Base-by-base conservation (phyloP, 1,140 invertebrate genomes). In the Musca vetustissima region DNA sequence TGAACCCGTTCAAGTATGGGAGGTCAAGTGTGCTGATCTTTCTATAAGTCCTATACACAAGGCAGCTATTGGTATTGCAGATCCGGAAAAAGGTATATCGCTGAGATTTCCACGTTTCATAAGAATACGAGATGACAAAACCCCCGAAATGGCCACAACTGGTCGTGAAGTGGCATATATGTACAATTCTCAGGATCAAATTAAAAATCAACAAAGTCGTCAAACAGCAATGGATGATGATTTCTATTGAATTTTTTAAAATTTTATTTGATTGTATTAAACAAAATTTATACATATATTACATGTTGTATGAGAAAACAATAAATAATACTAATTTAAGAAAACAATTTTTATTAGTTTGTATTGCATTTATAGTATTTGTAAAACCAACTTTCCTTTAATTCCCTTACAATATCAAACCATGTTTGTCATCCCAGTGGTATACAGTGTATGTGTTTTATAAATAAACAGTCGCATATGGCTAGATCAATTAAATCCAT, bases 1-100 rank as follows among this genome's bases (percentile, higher is more conserved):
- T 83, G 93, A 95, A 73, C 86, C 95, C 4, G 88, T 90, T 7
- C 89, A 94, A 83, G 94, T 99, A 14, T 99, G 97, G 97, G 98
- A 99, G 87, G 89, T 99, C 9, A 98, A 98, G 84, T 98, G 96
- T 83, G 98, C 98, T 0, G 98, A 99, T 87, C 87, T 99, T 22
- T 98, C 96, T 8, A 87, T 99, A 24, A 99, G 97, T 14, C 97
- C 98, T 15, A 90, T 95, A 49, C 96, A 99, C 81, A 88, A 86
- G 78, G 98, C 98, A 66, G 97, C 91, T 4, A 82, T 89, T 47
- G 97, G 97, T 71, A 89, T 97, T 78, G 92, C 96, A 55, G 95
- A 98, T 86, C 87, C 90, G 22, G 92, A 94, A 75, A 94, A 95
- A 77, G 98, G 98, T 17, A 96, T 99, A 73, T 99, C 96, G 1